Evolutionary conservation across 2,797 vertebrate species (phyloP).

Genomic region (Hyperoplus immaculatus): DNA sequence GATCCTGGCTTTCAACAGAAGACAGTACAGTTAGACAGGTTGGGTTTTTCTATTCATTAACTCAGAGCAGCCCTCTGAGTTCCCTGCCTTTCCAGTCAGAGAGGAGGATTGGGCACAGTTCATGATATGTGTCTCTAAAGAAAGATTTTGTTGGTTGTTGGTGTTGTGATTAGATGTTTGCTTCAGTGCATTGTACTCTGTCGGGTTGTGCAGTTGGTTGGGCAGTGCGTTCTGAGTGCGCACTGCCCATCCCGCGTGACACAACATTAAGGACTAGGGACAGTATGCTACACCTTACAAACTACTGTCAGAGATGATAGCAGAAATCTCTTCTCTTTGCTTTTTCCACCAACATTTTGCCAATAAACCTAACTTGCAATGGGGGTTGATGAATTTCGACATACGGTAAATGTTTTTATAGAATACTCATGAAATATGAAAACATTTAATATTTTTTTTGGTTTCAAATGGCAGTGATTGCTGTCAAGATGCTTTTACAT

Average conservation of each 20-base stretch:
- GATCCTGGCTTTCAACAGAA: conserved; percentile 34
- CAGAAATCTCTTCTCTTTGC: too few relatives aligned
- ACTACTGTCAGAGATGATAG: too few relatives aligned
- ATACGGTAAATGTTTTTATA: too few relatives aligned
- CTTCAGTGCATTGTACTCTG: neutral
- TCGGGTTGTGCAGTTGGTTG: neutral
- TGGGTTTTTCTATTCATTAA: conserved; percentile 42
- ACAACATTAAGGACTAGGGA: too few relatives aligned
- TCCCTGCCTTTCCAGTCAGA: conserved; percentile 33
- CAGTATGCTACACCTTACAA: too few relatives aligned
- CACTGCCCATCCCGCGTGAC: too few relatives aligned
- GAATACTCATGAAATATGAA: conserved; percentile 8
- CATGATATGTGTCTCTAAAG: conserved; percentile 53
- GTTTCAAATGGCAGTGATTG: neutral
- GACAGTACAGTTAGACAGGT: conserved; percentile 36
- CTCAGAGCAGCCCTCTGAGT: conserved; percentile 26
- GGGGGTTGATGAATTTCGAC: neutral
- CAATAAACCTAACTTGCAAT: neutral
- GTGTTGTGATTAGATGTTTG: conserved; percentile 27
- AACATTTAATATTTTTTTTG: conserved; percentile 13
- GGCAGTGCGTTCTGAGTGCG: too few relatives aligned
- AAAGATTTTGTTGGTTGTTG: conserved; percentile 32
- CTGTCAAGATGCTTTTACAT: conserved; percentile 27
- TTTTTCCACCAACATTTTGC: too few relatives aligned
- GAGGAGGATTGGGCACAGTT: conserved; percentile 28